Conservation (phyloP, 2,797 vertebrate genomes). For the Microchirus variegatus region DNA sequence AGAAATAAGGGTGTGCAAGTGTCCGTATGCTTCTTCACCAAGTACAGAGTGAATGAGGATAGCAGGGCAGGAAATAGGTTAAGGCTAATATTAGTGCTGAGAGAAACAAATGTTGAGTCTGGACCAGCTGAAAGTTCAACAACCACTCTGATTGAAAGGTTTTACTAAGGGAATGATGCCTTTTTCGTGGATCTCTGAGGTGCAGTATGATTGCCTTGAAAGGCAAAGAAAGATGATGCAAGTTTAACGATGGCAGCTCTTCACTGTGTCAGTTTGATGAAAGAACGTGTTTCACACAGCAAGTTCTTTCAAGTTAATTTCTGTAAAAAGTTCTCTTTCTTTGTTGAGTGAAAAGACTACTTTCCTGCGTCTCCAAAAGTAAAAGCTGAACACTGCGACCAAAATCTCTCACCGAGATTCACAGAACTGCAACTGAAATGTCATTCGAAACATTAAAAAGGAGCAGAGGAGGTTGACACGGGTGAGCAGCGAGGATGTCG, state of each 20-base stretch:
- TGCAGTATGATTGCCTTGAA: conserved; percentile 72
- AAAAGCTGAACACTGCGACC: conserved; percentile 76
- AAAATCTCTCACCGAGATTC: conserved; percentile 56
- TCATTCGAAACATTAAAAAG: conserved; percentile 42
- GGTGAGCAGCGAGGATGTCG: conserved; percentile 70
- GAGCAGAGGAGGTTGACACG: conserved; percentile 65
- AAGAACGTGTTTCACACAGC: conserved; percentile 65
- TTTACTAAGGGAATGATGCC: conserved; percentile 77
- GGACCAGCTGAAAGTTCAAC: conserved; percentile 69
- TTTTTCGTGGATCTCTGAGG: conserved; percentile 73
- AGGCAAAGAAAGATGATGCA: conserved; percentile 69
- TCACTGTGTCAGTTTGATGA: conserved; percentile 71
- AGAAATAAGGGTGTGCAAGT: conserved; percentile 84
- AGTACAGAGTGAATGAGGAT: conserved; percentile 73
- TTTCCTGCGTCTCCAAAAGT: conserved; percentile 60
- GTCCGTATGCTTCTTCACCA: conserved; percentile 76
- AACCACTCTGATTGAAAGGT: conserved; percentile 72
- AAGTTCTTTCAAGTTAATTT: too few relatives aligned
- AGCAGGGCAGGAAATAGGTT: conserved; percentile 78
- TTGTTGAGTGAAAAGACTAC: conserved; percentile 54
- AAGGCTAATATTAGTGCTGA: conserved; percentile 86
- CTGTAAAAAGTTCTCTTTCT: conserved; percentile 62
- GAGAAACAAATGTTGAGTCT: conserved; percentile 68
- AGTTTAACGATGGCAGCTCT: conserved; percentile 75
- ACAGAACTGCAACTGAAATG: conserved; percentile 59